Conservation (phyloP, 2,797 vertebrate genomes). For the Gymnoscopelus microlampas region DNA sequence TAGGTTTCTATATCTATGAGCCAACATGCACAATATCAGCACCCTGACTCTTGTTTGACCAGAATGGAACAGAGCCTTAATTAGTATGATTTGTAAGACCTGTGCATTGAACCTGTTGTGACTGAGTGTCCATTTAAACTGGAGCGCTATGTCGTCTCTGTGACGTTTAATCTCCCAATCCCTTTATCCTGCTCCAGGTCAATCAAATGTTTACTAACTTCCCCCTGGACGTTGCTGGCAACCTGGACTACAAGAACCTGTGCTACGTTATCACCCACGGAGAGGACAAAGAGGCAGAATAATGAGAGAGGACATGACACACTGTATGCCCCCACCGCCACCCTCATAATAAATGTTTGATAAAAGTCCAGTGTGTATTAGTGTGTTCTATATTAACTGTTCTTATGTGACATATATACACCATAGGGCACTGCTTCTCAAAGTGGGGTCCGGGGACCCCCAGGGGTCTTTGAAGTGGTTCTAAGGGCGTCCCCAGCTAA, state of each 20-base stretch:
- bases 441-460: neutral
- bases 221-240: slow-evolving; percentile 89
- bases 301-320: slow-evolving; percentile 30
- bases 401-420: neutral
- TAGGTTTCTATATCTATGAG: too few relatives aligned
- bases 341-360: slow-evolving; percentile 35
- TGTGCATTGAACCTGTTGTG: too few relatives aligned
- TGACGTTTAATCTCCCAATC: slow-evolving; percentile 22
- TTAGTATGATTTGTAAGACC: too few relatives aligned
- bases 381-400: neutral
- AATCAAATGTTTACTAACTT: slow-evolving; percentile 91
- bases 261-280: slow-evolving; percentile 92
- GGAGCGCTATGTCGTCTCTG: neutral
- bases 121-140: too few relatives aligned
- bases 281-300: slow-evolving; percentile 89
- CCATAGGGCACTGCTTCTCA: too few relatives aligned
- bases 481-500: neutral
- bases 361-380: slow-evolving; percentile 9
- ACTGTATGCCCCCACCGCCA: slow-evolving; percentile 5
- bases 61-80: too few relatives aligned
- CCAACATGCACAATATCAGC: too few relatives aligned
- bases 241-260: slow-evolving; percentile 91
- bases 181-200: slow-evolving; percentile 72
- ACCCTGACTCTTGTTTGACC: too few relatives aligned
- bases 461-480: neutral